phyloP scores from a whole-genome alignment of 2,888 invertebrate genomes.

The Rhingia rostrata region DNA sequence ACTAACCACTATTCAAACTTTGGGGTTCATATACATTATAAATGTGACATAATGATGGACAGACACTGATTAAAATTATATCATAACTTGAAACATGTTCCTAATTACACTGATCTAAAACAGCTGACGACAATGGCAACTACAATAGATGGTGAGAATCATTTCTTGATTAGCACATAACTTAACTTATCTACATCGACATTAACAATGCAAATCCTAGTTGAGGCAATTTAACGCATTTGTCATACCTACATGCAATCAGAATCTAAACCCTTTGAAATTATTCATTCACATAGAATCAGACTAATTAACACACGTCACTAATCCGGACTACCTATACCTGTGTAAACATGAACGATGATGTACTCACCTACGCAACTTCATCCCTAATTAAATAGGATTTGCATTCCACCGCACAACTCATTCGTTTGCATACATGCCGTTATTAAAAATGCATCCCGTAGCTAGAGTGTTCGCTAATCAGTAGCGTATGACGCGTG shows the following conservation, averaged over 20 bases:
- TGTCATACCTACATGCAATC: background rate
- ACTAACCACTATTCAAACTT: too few species aligned
- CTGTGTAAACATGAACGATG: background rate
- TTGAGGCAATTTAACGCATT: background rate
- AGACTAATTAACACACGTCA: constrained; percentile 4
- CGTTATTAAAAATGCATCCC: constrained; percentile 1
- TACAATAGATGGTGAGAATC: too few species aligned
- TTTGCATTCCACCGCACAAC: background rate
- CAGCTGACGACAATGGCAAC: too few species aligned
- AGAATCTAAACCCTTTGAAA: background rate
- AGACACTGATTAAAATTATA: too few species aligned
- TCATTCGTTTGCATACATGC: too few species aligned
- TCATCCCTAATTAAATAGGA: background rate
- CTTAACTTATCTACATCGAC: background rate
- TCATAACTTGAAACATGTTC: too few species aligned
- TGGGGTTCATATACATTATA: too few species aligned
- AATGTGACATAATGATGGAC: too few species aligned
- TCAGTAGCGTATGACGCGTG: background rate
- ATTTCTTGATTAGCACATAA: too few species aligned
- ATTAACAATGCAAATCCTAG: background rate
- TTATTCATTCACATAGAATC: constrained; percentile 2
- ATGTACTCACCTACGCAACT: background rate
- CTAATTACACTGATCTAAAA: too few species aligned
- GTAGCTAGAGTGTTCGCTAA: background rate
- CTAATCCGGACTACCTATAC: background rate